Percentiles rank a stretch among this genome's conserved stretches.
Evolutionary conservation across 2,113 vertebrate species (phyloP).

Genomic region (Leucosticte australis): DNA sequence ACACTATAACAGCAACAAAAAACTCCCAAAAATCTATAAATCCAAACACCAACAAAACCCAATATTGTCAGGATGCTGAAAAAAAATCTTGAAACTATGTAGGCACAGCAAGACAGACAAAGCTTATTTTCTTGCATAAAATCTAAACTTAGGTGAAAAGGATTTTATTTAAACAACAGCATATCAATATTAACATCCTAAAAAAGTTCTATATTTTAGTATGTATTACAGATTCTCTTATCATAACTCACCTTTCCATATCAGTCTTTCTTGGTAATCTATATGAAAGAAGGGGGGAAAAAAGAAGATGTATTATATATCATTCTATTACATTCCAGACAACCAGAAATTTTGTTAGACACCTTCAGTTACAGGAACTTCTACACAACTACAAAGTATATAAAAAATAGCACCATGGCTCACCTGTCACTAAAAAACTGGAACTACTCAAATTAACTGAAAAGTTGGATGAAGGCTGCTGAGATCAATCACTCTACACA

Average conservation of each 20-base stretch:
- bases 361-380: background rate
- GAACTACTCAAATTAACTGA: background rate
- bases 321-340: background rate
- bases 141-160: background rate
- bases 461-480: background rate
- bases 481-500: background rate
- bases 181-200: background rate
- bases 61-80: background rate
- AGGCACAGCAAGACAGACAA: background rate
- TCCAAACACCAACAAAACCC: background rate
- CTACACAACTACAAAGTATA: background rate
- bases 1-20: background rate
- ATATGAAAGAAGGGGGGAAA: background rate
- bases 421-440: background rate
- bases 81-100: background rate
- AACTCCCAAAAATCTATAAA: background rate
- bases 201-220: background rate
- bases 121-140: background rate
- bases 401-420: background rate
- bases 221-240: background rate
- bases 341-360: background rate
- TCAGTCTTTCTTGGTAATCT: conserved; percentile 97
- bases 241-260: conserved; percentile 91
- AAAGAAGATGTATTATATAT: background rate
- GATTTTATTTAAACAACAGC: background rate